Base-by-base conservation (phyloP, 37 sponge, comb jelly and placozoan genomes). In the Oscarella lobularis region DNA sequence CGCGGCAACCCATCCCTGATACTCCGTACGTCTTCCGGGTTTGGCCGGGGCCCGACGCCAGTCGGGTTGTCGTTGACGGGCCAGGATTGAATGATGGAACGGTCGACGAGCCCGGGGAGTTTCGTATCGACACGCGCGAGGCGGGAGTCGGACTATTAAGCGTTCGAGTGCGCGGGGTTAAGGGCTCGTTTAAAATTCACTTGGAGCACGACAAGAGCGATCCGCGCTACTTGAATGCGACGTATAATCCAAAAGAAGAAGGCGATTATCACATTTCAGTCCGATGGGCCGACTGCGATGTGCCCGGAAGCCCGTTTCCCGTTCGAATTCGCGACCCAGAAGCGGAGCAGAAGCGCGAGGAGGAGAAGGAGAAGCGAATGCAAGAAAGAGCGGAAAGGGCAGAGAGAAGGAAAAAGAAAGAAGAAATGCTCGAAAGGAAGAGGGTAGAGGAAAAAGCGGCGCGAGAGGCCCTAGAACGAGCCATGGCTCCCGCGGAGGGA, bases 261-360 rank as follows among this genome's bases (percentile, higher is more conserved):
- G 92, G 92, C n/a, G 86, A 85, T 31, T 91, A 87, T 41, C 74
- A 65, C 38, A 77, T 91, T 4, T 78, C 82, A 2, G 76, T 91
- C 31, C 75, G 83, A 2, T 91, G 88, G 88, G 76, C 80, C 67
- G 88, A 82, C 0, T 31, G 35, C 3, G 78, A 91, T 35, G 41
- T 91, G 1, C 92, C 92, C 30, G 85, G 85, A 40, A 87, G 92
- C 60, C 92, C 92, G n/a, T 91, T 91, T 79, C 39, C 65, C 3
- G 79, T 91, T 20, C 38, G 29, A 37, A 80, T 84, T 4, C 30
- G 66, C 34, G 65, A 48, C 66, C 36, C 41, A 3, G 79, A 73
- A 0, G 81, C 73, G 5, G 67, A 74, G 3, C 31, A 38, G 3
- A 2, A 68, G 69, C 77, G n/a, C 6, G 2, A 66, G 69, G 5